Percentiles rank a stretch among this genome's conserved stretches.
Conservation (phyloP, 2,113 vertebrate species). For the Pollachius pollachius region DNA sequence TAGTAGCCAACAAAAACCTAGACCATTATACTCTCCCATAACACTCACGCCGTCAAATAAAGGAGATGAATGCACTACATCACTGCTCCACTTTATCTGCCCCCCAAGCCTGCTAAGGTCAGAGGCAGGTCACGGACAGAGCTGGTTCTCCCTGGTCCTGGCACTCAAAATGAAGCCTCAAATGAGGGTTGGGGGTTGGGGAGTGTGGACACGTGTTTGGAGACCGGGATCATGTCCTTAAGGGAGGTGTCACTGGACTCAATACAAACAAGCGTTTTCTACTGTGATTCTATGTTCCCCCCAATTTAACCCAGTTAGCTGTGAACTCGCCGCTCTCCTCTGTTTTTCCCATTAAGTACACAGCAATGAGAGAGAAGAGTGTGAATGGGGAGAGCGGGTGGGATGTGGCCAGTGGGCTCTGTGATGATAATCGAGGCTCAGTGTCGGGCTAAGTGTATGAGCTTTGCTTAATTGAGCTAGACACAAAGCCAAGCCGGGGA, state of each 20-base stretch:
- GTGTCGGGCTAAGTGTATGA: constrained; percentile 40
- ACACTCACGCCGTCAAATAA: background rate
- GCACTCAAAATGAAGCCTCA: too few species aligned
- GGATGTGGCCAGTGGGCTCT: constrained; percentile 33
- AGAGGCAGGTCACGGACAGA: constrained; percentile 13
- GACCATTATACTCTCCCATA: background rate
- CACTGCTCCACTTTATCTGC: constrained; percentile 19
- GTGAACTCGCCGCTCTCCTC: too few species aligned
- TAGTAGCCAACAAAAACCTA: too few species aligned
- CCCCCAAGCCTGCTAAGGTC: constrained; percentile 17
- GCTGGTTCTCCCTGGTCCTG: too few species aligned
- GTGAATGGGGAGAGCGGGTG: constrained; percentile 20
- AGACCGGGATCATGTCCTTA: too few species aligned
- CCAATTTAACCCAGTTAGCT: too few species aligned
- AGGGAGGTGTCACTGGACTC: too few species aligned
- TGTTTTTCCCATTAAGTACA: background rate
- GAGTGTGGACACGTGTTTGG: too few species aligned
- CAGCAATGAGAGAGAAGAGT: constrained; percentile 21
- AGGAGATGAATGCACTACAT: constrained; percentile 7
- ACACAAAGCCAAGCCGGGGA: constrained; percentile 47
- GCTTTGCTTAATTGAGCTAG: constrained; percentile 54
- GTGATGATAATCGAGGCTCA: constrained; percentile 47
- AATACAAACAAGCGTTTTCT: too few species aligned
- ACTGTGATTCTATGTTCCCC: too few species aligned
- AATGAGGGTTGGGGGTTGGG: too few species aligned